Evolutionary conservation across 1,140 invertebrate genomes (phyloP), one percentile per base, ranked within the genome.

Genomic region (Andrena cerasifolii): DNA sequence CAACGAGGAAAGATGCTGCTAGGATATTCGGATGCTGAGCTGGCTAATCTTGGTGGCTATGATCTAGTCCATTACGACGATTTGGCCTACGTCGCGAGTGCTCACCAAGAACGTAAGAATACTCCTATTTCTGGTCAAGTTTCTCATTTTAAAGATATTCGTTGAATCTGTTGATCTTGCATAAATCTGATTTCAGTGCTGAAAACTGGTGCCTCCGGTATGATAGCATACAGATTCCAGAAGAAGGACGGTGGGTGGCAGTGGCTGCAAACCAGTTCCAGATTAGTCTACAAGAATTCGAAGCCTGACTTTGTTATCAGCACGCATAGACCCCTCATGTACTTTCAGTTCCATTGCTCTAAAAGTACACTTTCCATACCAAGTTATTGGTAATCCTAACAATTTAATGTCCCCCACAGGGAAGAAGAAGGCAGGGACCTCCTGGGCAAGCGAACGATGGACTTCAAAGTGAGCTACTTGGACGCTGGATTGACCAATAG

Each of bases 301-400:
- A 99, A 99, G 93, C 98, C 99, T 2, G 99, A 99, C 91, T 99
- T 99, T 92, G 98, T 99, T 74, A 98, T 99, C 76, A 98, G 97
- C 90, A 99, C 98, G 43, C 99, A 99, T 93, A 95, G 98, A 81
- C 98, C 99, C 61, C 95, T 99, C 6, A 99, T 99, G 99, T 98
- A 93, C 21, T 8, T 8, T 1, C 53, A 7, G 7, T 6, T 43
- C 31, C 3, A 4, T 12, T 8, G 14, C 28, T 6, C 5, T 40
- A 10, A 12, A 56, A 12, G 49, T 8, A 16, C 10, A 6, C 6
- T 21, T 24, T 12, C 7, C 1, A 31, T 6, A 40, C 12, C 2
- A 0, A 18, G 12, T 0, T 12, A 47, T 24, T 1, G n/a, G 49
- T 66, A 26, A n/a, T n/a, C n/a, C n/a, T 8, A 47, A 18, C 18